Conservation (phyloP, 2,797 vertebrate genomes). For the Pseudomugil gertrudae region DNA sequence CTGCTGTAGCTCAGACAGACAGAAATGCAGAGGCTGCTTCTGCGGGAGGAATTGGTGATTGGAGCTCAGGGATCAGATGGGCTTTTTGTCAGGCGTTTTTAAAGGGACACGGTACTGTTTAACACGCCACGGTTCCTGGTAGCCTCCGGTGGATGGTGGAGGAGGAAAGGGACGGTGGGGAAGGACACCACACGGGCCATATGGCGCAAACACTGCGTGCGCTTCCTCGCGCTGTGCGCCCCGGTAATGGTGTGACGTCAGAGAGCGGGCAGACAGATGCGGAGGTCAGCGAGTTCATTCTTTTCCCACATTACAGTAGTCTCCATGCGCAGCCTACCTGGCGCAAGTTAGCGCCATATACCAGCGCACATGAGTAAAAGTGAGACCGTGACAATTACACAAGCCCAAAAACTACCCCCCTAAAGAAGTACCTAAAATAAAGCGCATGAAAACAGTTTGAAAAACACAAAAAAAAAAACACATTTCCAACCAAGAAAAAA, state of each 20-base stretch:
- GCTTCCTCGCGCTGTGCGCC: constrained; percentile 51
- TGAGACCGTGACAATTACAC: not conserved
- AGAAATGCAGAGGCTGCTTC: constrained; percentile 86
- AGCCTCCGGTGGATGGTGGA: constrained; percentile 5
- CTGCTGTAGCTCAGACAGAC: constrained; percentile 82
- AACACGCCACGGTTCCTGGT: constrained; percentile 43
- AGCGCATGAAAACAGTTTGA: not conserved
- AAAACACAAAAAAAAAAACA: not conserved
- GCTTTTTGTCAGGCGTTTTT: constrained; percentile 87
- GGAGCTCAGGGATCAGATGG: constrained; percentile 91
- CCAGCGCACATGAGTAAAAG: not conserved
- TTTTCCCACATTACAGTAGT: constrained; percentile 28
- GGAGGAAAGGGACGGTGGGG: constrained; percentile 12
- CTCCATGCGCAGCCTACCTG: not conserved
- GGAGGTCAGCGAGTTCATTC: constrained; percentile 59
- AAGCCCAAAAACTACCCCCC: not conserved
- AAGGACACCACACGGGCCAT: constrained; percentile 23
- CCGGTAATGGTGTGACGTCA: constrained; percentile 68
- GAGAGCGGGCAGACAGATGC: constrained; percentile 40
- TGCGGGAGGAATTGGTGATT: constrained; percentile 87
- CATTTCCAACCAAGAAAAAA: not conserved
- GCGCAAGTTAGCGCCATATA: not conserved
- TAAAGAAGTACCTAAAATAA: not conserved
- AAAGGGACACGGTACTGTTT: constrained; percentile 86
- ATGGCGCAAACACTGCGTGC: constrained; percentile 58